Conservation (phyloP, 2,888 invertebrate genomes). For the Orchesella flavescens region DNA sequence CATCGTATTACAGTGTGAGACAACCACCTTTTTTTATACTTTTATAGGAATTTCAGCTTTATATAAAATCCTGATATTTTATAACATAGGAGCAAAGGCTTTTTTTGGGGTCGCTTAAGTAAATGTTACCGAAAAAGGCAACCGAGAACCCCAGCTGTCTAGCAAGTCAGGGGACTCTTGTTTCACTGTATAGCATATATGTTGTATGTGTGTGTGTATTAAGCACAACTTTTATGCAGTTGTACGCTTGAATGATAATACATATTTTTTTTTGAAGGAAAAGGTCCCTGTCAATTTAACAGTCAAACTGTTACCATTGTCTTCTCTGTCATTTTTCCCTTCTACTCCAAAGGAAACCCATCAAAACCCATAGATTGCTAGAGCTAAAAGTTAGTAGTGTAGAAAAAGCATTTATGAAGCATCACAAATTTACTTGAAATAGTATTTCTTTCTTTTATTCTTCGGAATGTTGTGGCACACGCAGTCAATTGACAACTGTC, state of each 20-base stretch:
- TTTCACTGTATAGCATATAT: conserved; percentile 19
- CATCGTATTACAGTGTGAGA: background rate
- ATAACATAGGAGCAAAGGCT: conserved; percentile 34
- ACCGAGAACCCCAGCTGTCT: conserved; percentile 63
- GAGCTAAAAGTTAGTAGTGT: background rate
- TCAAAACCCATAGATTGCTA: background rate
- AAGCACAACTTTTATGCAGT: conserved; percentile 2
- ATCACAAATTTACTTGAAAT: background rate
- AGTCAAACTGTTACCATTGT: conserved; percentile 59
- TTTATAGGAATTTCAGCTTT: conserved; percentile 22
- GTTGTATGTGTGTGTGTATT: background rate
- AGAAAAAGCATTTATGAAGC: background rate
- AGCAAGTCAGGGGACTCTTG: conserved; percentile 62
- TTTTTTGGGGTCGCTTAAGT: conserved; percentile 35
- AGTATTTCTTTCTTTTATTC: conserved; percentile 33
- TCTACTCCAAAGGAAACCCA: background rate
- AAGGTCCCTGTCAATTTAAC: conserved; percentile 59
- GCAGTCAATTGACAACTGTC: conserved; percentile 64
- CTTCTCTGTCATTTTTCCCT: conserved; percentile 44
- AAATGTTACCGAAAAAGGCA: conserved; percentile 55
- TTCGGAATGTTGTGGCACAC: conserved; percentile 58
- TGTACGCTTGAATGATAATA: conserved; percentile 47
- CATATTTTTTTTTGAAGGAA: conserved; percentile 48
- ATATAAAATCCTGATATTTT: conserved; percentile 54
- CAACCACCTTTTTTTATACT: conserved; percentile 11